phyloP scores from a whole-genome alignment of 1,140 invertebrate genomes.

The Tribolium madens region DNA sequence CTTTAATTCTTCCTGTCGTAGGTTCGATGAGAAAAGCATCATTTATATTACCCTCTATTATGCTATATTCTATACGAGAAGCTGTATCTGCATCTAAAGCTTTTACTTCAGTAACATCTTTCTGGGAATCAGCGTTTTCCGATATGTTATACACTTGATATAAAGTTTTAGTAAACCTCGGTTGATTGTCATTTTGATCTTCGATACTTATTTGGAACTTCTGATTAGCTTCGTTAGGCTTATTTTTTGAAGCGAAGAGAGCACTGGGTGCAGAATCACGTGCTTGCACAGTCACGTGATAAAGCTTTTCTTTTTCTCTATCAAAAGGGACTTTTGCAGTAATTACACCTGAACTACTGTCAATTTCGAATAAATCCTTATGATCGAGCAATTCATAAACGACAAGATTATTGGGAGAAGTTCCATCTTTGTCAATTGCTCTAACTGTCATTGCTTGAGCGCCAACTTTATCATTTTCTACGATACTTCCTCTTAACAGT shows the following conservation, averaged over 20 bases:
- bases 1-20: slow-evolving; percentile 83
- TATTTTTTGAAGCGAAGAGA: slow-evolving; percentile 78
- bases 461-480: slow-evolving; percentile 83
- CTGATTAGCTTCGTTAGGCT: slow-evolving; percentile 77
- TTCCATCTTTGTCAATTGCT: slow-evolving; percentile 89
- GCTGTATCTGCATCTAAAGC: slow-evolving; percentile 85
- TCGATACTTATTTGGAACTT: slow-evolving; percentile 88
- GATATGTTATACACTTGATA: slow-evolving; percentile 83
- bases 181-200: slow-evolving; percentile 92
- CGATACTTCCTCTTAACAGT: slow-evolving; percentile 80
- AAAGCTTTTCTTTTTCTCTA: slow-evolving; percentile 81
- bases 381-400: slow-evolving; percentile 80
- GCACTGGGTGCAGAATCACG: slow-evolving; percentile 88
- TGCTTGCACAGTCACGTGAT: slow-evolving; percentile 87
- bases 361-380: slow-evolving; percentile 80
- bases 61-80: slow-evolving; percentile 83
- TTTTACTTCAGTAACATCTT: slow-evolving; percentile 83
- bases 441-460: slow-evolving; percentile 87
- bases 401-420: slow-evolving; percentile 83
- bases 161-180: slow-evolving; percentile 78
- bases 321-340: slow-evolving; percentile 83
- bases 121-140: slow-evolving; percentile 86
- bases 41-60: slow-evolving; percentile 81
- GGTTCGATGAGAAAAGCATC: slow-evolving; percentile 84
- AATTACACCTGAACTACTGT: slow-evolving; percentile 85